Percentiles rank a stretch among this genome's conserved stretches.
These are phyloP conservation scores for Blastomussa wellsi DNA, from an alignment of 92 coral and sea anemone genomes.

Conservation along the genomic window DNA sequence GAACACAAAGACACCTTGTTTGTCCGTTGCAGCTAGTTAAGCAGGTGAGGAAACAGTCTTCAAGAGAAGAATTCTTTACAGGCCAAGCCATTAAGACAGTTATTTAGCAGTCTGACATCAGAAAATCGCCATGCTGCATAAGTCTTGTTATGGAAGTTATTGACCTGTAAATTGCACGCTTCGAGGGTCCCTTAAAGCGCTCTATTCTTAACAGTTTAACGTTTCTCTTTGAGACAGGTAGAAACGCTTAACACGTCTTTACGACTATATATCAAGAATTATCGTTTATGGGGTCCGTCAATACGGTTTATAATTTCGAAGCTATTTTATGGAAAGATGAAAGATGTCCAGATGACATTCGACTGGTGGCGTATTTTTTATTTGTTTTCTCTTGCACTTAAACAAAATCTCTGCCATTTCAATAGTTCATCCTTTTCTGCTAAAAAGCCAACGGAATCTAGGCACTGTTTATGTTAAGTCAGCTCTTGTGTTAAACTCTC, in stretches of 20 bases:
- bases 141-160: slow-evolving; percentile 15
- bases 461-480: background rate
- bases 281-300: background rate
- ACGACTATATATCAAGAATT: background rate
- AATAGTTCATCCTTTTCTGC: background rate
- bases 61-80: background rate
- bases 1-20: background rate
- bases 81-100: background rate
- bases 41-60: background rate
- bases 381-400: slow-evolving; percentile 1
- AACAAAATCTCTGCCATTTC: background rate
- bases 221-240: background rate
- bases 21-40: background rate
- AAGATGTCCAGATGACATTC: background rate
- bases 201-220: background rate
- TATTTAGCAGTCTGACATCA: slow-evolving; percentile 48
- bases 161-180: slow-evolving; percentile 37
- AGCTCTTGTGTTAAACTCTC: slow-evolving; percentile 2
- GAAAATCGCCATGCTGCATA: slow-evolving; percentile 17
- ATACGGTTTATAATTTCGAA: background rate
- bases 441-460: background rate
- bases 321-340: background rate
- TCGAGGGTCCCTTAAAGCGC: slow-evolving; percentile 6
- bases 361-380: background rate
- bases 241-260: background rate